Conservation (phyloP, 2,113 vertebrate genomes). For the Burhinus bistriatus region DNA sequence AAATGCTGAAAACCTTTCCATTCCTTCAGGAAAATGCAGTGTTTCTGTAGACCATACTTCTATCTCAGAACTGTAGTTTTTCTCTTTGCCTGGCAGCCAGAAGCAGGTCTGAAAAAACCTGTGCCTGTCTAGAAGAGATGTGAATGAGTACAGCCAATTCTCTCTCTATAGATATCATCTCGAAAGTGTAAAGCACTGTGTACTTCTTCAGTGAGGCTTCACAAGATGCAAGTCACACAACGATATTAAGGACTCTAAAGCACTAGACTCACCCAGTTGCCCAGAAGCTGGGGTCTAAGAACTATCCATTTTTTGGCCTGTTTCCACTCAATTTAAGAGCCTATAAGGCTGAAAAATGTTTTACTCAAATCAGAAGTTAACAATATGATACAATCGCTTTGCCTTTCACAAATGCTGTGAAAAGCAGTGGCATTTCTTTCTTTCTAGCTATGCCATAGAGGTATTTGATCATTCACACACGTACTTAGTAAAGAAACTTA, state of each 20-base stretch:
- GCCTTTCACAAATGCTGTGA: neutral
- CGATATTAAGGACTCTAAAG: neutral
- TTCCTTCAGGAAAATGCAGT: neutral
- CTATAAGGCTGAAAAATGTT: neutral
- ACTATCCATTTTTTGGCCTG: neutral
- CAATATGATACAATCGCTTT: neutral
- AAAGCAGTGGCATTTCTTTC: neutral
- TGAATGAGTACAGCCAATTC: neutral
- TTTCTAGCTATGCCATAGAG: neutral
- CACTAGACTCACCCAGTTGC: neutral
- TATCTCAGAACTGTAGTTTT: neutral
- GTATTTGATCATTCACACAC: neutral
- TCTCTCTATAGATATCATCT: neutral
- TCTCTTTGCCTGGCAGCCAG: neutral
- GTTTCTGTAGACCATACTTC: neutral
- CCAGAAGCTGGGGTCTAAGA: neutral
- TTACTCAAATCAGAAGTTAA: neutral
- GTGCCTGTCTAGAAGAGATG: neutral
- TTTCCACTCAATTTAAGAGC: neutral
- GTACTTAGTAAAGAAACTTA: neutral
- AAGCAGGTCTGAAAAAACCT: neutral
- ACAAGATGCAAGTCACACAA: neutral
- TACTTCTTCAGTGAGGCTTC: neutral
- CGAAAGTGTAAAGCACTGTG: neutral
- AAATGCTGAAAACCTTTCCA: neutral